Percentiles rank a stretch among this genome's conserved stretches.
Evolutionary conservation across 2,888 invertebrate species (phyloP).

Genomic region (Arge pagana): DNA sequence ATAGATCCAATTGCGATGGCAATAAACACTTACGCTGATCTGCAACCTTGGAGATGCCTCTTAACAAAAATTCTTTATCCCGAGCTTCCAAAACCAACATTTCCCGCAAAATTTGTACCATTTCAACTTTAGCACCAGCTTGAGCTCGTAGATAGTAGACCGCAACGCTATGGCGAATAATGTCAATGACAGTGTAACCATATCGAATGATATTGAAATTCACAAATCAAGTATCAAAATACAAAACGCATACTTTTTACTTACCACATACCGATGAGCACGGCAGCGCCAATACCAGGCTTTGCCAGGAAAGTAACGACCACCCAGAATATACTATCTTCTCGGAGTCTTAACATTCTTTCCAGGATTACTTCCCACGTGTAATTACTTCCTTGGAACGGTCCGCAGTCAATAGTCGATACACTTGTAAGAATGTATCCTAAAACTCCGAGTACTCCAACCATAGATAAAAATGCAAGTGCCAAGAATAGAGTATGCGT

Average conservation of each 20-base stretch:
- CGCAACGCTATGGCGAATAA: conserved; percentile 57
- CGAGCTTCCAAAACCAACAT: conserved; percentile 70
- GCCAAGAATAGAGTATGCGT: conserved; percentile 76
- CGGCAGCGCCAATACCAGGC: conserved; percentile 67
- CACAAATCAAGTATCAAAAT: too few relatives aligned
- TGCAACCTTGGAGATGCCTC: conserved; percentile 66
- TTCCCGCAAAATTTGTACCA: conserved; percentile 66
- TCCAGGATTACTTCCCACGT: conserved; percentile 66
- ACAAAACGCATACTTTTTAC: conserved; percentile 28
- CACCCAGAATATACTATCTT: conserved; percentile 57
- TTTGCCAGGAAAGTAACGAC: conserved; percentile 61
- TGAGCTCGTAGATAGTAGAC: conserved; percentile 70
- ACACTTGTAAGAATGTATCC: conserved; percentile 72
- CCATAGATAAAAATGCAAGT: conserved; percentile 68
- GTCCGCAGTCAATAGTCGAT: conserved; percentile 66
- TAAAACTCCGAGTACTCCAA: conserved; percentile 64
- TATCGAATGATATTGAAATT: neutral
- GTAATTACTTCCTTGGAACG: conserved; percentile 63
- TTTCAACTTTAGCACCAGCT: conserved; percentile 65
- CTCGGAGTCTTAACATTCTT: conserved; percentile 61
- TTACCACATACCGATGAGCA: conserved; percentile 67
- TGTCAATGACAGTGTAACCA: conserved; percentile 8
- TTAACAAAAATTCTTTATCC: conserved; percentile 73
- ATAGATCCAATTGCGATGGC: conserved; percentile 12
- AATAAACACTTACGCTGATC: conserved; percentile 61